Percentiles rank a stretch among this genome's conserved stretches.
These are phyloP conservation scores for Nanorana parkeri DNA, from an alignment of 2,113 vertebrate species.

Conservation along the genomic window DNA sequence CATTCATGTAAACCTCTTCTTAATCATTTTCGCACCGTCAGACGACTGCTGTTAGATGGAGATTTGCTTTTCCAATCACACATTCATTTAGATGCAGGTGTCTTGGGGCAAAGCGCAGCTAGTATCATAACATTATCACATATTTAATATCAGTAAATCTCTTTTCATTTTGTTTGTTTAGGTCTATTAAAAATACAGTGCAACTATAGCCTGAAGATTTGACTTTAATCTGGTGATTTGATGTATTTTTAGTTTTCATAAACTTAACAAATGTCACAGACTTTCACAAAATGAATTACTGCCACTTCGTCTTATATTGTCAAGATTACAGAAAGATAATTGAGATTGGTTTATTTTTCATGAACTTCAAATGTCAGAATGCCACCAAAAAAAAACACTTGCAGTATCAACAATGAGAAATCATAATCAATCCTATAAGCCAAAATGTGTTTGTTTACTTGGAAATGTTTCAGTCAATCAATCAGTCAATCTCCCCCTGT, in stretches of 20 bases:
- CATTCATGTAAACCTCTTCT: too few relatives aligned
- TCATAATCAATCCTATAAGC: too few relatives aligned
- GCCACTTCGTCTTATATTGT: not conserved
- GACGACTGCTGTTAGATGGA: too few relatives aligned
- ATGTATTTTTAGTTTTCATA: constrained; percentile 6
- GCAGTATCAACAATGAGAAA: too few relatives aligned
- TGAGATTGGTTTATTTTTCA: constrained; percentile 2
- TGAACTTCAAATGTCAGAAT: constrained; percentile 21
- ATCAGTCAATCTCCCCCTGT: too few relatives aligned
- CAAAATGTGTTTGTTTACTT: too few relatives aligned
- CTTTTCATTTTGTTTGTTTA: not conserved
- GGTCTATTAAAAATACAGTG: not conserved
- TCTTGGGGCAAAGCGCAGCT: not conserved
- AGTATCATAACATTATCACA: not conserved
- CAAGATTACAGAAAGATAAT: constrained; percentile 28
- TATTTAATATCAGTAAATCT: not conserved
- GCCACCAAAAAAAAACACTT: not conserved
- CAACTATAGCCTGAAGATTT: constrained; percentile 20
- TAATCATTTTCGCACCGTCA: too few relatives aligned
- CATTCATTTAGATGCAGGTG: not conserved
- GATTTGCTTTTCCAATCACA: too few relatives aligned
- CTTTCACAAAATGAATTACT: constrained; percentile 14
- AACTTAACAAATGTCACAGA: constrained; percentile 12
- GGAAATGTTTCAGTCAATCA: too few relatives aligned
- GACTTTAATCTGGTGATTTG: too few relatives aligned